phyloP scores from a whole-genome alignment of 2,888 invertebrate species.

The Pinctada fucata region DNA sequence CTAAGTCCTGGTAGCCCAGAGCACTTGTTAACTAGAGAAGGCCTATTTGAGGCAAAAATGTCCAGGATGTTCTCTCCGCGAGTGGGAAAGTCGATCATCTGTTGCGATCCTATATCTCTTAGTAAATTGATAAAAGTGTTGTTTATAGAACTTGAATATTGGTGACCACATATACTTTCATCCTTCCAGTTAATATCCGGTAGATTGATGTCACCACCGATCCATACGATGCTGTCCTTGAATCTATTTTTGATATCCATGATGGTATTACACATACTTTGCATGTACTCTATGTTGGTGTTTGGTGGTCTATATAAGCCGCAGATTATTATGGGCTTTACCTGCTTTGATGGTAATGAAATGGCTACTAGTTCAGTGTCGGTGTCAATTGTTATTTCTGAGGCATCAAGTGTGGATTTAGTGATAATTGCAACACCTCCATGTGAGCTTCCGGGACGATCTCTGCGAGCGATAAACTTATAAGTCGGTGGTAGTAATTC shows the following conservation, averaged over 20 bases:
- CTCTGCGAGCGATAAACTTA: constrained; percentile 22
- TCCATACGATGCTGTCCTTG: not conserved
- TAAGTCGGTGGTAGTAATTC: too few relatives aligned
- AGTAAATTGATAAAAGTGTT: too few relatives aligned
- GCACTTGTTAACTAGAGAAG: constrained; percentile 6
- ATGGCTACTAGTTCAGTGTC: constrained; percentile 23
- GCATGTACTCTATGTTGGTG: constrained; percentile 10
- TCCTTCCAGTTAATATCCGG: constrained; percentile 14
- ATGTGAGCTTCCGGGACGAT: constrained; percentile 16
- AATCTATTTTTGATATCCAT: not conserved
- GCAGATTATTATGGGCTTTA: constrained; percentile 13
- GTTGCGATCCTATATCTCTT: constrained; percentile 12
- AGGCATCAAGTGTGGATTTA: constrained; percentile 7
- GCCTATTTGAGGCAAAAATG: constrained; percentile 21
- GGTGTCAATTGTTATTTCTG: constrained; percentile 14
- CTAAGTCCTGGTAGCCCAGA: constrained; percentile 9
- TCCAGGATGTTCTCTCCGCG: constrained; percentile 30
- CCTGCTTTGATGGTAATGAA: constrained; percentile 16
- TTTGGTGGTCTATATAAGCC: constrained; percentile 26
- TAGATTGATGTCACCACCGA: not conserved
- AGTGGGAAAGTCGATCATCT: constrained; percentile 27
- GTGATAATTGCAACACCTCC: constrained; percentile 27
- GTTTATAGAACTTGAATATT: too few relatives aligned
- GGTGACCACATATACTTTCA: too few relatives aligned
- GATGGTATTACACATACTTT: constrained; percentile 11